Base-by-base conservation (phyloP, 2,797 vertebrate genomes). In the Chelon auratus region DNA sequence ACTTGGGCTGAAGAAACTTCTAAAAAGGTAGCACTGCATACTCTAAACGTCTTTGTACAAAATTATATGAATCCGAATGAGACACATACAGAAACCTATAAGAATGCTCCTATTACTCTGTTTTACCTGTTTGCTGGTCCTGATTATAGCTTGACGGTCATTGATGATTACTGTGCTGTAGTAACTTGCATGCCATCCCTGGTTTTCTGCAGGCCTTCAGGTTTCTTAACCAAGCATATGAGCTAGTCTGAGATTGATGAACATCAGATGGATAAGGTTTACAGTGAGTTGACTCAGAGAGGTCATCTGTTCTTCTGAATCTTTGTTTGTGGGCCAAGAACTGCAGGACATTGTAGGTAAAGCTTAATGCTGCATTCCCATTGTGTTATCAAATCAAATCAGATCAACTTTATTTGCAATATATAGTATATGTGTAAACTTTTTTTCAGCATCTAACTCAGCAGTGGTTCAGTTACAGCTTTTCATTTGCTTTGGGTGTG, bases 261-360 rank as follows among this genome's bases (percentile, higher is more conserved):
- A 33, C 30, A 33, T 33, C 7, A 8, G 30, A 33, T 8, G 30
- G 30, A 33, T 33, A 14, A 68, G 58, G 36, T 62, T 59, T 20
- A 40, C 15, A 1, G 68, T 73, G 36, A n/a, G 68, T 62, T 7
- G 78, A 86, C 59, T 70, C 78, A 37, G 40, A 81, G 62, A 84
- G 83, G 37, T 75, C 67, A 20, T 60, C 56, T 18, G 2, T 68
- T 68, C 52, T 58, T 82, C 42, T 73, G 18, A 66, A 71, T 68
- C 65, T 71, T 20, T 52, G 66, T 26, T 75, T 80, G 48, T 48
- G 43, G 40, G 53, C 59, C 39, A 56, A 76, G 50, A 69, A 69
- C 74, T 85, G 53, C 68, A 77, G 51, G 70, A 74, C 58, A 67
- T 33, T 18, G 24, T 26, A 26, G 24, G 24, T 26, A 26, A 26